Percentiles rank a stretch among this genome's conserved stretches.
Evolutionary conservation across 2,113 vertebrate genomes (phyloP).

Genomic region (Leucopternis melanops): DNA sequence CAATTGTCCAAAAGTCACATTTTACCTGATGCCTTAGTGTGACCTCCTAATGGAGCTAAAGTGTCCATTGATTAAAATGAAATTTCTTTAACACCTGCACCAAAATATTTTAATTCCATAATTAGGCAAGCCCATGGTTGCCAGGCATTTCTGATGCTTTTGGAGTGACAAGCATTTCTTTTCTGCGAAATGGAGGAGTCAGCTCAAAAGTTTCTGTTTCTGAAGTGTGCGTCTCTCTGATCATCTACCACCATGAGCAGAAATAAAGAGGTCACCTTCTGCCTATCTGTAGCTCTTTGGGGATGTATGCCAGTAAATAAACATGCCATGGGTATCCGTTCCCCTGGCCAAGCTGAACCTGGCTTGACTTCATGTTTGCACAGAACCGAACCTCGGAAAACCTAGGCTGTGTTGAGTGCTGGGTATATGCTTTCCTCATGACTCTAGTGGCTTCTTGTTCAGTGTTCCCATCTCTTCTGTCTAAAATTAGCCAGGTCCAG

Average conservation of each 20-base stretch:
- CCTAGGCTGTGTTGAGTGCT: neutral
- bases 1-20: neutral
- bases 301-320: neutral
- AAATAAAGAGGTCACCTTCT: neutral
- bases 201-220: neutral
- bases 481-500: neutral
- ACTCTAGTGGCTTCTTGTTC: neutral
- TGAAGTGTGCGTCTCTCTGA: fast-evolving
- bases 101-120: neutral
- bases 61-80: neutral
- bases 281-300: neutral
- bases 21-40: neutral
- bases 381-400: neutral
- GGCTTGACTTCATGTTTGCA: neutral
- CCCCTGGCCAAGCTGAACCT: neutral
- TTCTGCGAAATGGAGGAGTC: neutral
- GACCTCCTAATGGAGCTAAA: neutral
- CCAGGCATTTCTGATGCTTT: neutral
- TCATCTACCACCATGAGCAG: neutral
- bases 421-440: neutral
- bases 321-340: fast-evolving
- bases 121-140: neutral
- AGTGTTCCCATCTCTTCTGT: neutral
- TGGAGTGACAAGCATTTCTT: neutral
- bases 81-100: neutral